Conservation (phyloP, 2,113 vertebrate genomes). For the Orycteropus afer region DNA sequence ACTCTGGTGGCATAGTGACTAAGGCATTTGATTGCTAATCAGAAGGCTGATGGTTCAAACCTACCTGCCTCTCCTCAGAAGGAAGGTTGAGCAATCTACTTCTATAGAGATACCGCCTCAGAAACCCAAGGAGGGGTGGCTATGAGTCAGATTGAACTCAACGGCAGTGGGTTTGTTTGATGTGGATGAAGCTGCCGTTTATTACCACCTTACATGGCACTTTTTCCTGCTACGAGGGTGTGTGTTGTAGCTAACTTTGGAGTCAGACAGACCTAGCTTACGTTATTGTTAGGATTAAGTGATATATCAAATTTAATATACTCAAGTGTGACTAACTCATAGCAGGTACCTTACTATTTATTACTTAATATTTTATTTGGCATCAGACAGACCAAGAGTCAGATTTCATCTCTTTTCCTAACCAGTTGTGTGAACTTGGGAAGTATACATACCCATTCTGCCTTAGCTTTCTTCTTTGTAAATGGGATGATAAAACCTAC, state of each 20-base stretch:
- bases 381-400: background rate
- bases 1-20: too few relatives aligned
- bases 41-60: too few relatives aligned
- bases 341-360: background rate
- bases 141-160: too few relatives aligned
- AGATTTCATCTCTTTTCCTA: background rate
- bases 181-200: background rate
- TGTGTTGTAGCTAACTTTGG: background rate
- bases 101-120: too few relatives aligned
- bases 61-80: too few relatives aligned
- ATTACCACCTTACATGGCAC: background rate
- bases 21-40: too few relatives aligned
- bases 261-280: background rate
- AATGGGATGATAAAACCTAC: background rate
- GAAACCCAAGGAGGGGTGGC: too few relatives aligned
- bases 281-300: constrained; percentile 1
- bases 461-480: background rate
- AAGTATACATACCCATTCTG: background rate
- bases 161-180: too few relatives aligned
- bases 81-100: too few relatives aligned
- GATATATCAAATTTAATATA: background rate
- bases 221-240: background rate
- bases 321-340: background rate
- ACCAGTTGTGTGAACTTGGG: background rate
- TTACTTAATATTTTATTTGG: background rate